Percentiles rank a stretch among this genome's conserved stretches.
Conservation (phyloP, 2,113 vertebrate species). For the Coryphaenoides rupestris region DNA sequence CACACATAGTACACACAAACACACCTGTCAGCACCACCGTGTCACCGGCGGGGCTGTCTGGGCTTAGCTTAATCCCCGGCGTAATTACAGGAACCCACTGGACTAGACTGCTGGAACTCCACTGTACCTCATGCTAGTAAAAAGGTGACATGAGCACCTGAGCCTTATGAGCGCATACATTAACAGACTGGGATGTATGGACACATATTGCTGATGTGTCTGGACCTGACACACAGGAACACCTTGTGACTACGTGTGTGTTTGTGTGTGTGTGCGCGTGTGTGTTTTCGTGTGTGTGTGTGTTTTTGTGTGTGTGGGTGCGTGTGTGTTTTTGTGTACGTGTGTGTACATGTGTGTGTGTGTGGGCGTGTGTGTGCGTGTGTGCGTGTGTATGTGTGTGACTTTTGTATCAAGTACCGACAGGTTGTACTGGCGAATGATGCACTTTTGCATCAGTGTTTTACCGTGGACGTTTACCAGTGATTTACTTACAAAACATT, state of each 20-base stretch:
- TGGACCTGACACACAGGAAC: constrained; percentile 6
- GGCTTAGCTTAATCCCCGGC: background rate
- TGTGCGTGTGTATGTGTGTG: background rate
- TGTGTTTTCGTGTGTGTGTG: background rate
- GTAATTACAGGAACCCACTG: constrained; percentile 15
- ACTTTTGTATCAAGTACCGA: no score
- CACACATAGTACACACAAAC: background rate
- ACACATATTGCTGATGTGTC: background rate
- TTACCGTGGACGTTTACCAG: no score
- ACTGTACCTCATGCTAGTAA: background rate
- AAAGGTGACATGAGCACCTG: constrained; percentile 6
- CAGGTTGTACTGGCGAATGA: no score
- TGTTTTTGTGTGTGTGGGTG: background rate
- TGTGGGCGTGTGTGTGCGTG: background rate
- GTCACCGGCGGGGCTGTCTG: constrained; percentile 45
- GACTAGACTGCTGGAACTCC: background rate
- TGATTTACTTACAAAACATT: no score
- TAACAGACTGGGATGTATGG: no score
- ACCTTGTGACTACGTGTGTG: background rate
- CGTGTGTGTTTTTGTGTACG: background rate
- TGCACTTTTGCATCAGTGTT: no score
- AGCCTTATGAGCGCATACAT: background rate
- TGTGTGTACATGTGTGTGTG: background rate
- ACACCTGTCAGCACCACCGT: constrained; percentile 39
- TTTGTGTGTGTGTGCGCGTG: background rate